Evolutionary conservation across 2,113 vertebrate genomes (phyloP).

Genomic region (Tor tambroides): DNA sequence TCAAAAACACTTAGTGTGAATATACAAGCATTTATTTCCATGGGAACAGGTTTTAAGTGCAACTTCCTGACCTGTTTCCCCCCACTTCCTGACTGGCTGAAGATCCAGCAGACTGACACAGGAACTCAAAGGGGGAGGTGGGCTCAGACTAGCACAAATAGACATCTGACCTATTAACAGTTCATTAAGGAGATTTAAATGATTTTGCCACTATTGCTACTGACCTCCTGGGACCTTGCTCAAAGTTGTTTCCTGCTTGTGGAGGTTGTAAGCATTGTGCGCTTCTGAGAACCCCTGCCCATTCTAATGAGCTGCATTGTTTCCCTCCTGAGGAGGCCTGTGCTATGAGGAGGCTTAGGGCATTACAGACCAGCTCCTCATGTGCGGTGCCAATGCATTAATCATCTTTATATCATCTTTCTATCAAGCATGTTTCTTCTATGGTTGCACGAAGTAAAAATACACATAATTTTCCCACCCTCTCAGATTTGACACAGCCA

Average conservation of each 20-base stretch:
- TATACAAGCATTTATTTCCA: conserved; percentile 26
- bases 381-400: background rate
- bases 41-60: background rate
- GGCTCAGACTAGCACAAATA: conserved; percentile 17
- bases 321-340: conserved; percentile 40
- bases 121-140: background rate
- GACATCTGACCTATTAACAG: conserved; percentile 51
- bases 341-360: conserved; percentile 30
- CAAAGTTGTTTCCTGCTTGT: conserved; percentile 57
- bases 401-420: conserved; percentile 23
- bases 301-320: conserved; percentile 59
- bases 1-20: background rate
- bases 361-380: background rate
- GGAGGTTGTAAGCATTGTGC: conserved; percentile 58
- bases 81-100: conserved; percentile 6
- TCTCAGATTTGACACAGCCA: background rate
- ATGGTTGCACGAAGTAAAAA: background rate
- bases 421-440: background rate
- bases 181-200: conserved; percentile 65
- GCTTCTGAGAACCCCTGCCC: conserved; percentile 20
- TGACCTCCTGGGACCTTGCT: conserved; percentile 56
- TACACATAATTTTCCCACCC: background rate
- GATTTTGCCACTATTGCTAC: conserved; percentile 60
- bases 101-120: conserved; percentile 9
- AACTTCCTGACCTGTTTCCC: conserved; percentile 13